A percentile compares a stretch with the other conserved stretches of the same genome.
These are phyloP conservation scores for Andrena marginata DNA, from an alignment of 2,888 invertebrate species.

Conservation along the genomic window DNA sequence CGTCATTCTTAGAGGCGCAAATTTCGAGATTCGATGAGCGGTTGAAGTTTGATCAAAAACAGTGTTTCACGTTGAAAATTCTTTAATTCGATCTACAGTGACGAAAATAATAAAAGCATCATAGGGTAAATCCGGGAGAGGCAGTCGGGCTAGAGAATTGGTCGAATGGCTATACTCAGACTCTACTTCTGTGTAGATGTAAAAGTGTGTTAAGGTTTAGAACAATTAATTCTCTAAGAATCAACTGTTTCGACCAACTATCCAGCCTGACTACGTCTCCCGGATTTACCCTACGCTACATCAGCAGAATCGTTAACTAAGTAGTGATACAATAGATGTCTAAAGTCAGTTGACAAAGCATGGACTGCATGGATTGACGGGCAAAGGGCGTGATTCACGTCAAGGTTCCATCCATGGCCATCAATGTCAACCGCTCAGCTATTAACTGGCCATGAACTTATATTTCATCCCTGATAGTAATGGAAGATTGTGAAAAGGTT, in stretches of 20 bases:
- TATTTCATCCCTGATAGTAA: not conserved
- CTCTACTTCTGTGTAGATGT: too few species aligned
- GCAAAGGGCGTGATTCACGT: too few species aligned
- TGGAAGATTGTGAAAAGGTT: too few species aligned
- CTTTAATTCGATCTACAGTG: not conserved
- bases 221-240: too few species aligned
- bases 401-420: not conserved
- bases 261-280: too few species aligned
- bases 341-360: not conserved
- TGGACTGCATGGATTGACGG: not conserved
- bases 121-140: too few species aligned
- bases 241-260: too few species aligned
- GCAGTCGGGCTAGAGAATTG: too few species aligned
- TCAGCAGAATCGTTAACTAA: not conserved
- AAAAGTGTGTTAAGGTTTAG: too few species aligned
- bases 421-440: not conserved
- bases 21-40: not conserved
- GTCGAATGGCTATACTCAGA: too few species aligned
- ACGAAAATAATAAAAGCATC: not conserved
- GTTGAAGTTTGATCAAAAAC: not conserved
- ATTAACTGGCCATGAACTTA: not conserved
- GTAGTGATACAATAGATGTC: not conserved
- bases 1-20: not conserved
- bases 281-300: too few species aligned
- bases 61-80: not conserved